Evolutionary conservation across 2,797 vertebrate species (phyloP), one percentile per base, ranked within the genome.

Genomic region (Vireo griseus): DNA sequence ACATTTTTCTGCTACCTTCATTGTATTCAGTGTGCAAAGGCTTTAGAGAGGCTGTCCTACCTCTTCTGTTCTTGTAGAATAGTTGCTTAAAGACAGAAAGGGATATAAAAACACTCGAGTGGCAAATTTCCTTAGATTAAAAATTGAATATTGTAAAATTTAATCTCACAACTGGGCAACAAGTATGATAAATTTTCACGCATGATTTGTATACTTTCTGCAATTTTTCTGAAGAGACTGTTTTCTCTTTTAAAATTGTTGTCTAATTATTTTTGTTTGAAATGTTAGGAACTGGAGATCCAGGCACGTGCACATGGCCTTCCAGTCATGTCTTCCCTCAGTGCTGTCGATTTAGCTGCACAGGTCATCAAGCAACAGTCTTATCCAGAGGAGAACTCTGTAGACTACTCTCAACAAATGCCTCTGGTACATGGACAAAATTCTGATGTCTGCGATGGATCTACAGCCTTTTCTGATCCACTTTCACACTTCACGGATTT

Each of bases 401-500:
- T 95, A 24, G 98, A 99, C 83, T 99, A 98, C 97, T 95, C 98
- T 86, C 99, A 98, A 92, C 98, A 98, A 91, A 96, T 98, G 91
- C 93, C 98, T 26, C 90, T 88, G 77, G 95, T 50, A 95, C 98
- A 74, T 77, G 98, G 96, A 96, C 97, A 92, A 77, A 97, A 96
- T 51, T 96, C 97, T n/a, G 98, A 98, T 3, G 97, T 98, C 33
- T 97, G 96, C 0, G 98, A 99, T 37, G 97, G 97, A 95, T 98
- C 98, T 65, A 98, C 98, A 63, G 98, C 98, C 16, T 99, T 99
- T 98, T 99, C 99, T 6, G 99, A 99, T 96, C 99, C 99, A 13
- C 98, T 99, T 93, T 99, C 99, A 52, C 99, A 99, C 96, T 99
- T 99, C 97, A 99, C 99, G 2, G 99, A 99, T 98, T 98, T 99